These are phyloP conservation scores for Watsonalla cultraria DNA, from an alignment of 2,888 invertebrate species.

Conservation along the genomic window DNA sequence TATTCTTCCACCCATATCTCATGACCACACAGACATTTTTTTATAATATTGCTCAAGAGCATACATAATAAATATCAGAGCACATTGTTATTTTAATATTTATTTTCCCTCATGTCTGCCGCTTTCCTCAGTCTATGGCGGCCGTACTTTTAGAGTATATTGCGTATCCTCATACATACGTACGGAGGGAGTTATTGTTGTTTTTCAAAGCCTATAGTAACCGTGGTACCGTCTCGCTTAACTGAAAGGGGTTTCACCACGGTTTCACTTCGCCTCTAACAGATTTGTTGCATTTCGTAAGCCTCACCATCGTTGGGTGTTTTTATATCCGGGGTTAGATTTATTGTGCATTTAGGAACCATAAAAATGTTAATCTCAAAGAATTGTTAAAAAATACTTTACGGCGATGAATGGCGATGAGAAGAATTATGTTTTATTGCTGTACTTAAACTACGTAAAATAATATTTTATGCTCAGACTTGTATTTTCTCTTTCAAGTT, in stretches of 20 bases:
- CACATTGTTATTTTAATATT: neutral
- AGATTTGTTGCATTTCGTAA: slow-evolving; percentile 54
- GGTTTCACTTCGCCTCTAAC: slow-evolving; percentile 46
- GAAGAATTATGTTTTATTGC: slow-evolving; percentile 26
- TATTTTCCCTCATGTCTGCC: slow-evolving; percentile 20
- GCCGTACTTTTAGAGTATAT: slow-evolving; percentile 66
- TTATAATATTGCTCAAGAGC: too few relatives aligned
- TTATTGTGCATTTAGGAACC: slow-evolving; percentile 68
- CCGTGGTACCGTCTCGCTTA: slow-evolving; percentile 45
- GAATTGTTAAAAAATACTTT: slow-evolving; percentile 40
- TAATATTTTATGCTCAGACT: neutral
- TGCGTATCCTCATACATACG: slow-evolving; percentile 65
- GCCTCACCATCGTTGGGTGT: slow-evolving; percentile 43
- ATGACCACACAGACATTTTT: too few relatives aligned
- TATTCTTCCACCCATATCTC: too few relatives aligned
- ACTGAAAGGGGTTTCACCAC: slow-evolving; percentile 52
- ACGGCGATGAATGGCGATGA: slow-evolving; percentile 37
- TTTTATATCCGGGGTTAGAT: slow-evolving; percentile 58
- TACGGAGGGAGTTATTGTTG: slow-evolving; percentile 69
- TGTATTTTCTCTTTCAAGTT: neutral
- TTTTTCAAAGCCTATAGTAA: slow-evolving; percentile 63
- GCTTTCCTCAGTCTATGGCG: slow-evolving; percentile 32
- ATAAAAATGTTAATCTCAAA: slow-evolving; percentile 67
- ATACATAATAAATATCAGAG: neutral
- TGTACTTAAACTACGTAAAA: neutral